Evolutionary conservation across 2,797 vertebrate genomes (phyloP), one percentile per base, ranked within the genome.

Genomic region (Mus caroli): DNA sequence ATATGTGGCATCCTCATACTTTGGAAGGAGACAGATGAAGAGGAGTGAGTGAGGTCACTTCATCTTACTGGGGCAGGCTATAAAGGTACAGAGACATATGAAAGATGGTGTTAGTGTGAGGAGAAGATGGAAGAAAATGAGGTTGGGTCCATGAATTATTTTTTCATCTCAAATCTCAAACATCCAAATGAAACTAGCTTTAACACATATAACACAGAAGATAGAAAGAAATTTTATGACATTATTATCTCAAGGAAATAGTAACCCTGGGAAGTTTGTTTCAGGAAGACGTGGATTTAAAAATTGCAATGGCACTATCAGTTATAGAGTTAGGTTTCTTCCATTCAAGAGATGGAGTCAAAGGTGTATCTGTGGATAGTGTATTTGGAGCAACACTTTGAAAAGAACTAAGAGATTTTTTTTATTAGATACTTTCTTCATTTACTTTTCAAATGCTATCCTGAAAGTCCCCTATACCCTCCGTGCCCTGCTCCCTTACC

Each of bases 211-310:
- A 19, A 37, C 37, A 71, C n/a, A 62, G 37, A 56, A 37, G 77
- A 50, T 20, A 62, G 90, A 78, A 50, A 85, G 22, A 87, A 31
- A 19, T 80, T n/a, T 86, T 86, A 3, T 84, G 67, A 88, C 31
- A 77, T 85, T 88, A 37, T 79, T 90, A 73, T 43, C 43, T 90
- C 34, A 87, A 76, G 54, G 54, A 96, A 84, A 31, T 77, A 60
- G 43, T 54, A 75, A 80, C 31, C 19, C 6, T 64, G 43, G 52
- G 52, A 54, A 50, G 40, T 5, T 76, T 7, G 3, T 90, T 93
- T 86, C 8, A 95, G 60, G 46, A 77, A n/a, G 12, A 92, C 69
- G 8, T 76, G 71, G 71, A 58, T 85, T 50, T 34, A 76, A 52
- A 86, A 80, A 56, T 87, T 80, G 54, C 28, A 54, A 17, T 71